Percentiles rank a stretch among this genome's conserved stretches.
phyloP scores from a whole-genome alignment of 2,888 invertebrate species.

The Neoscelio sp. region DNA sequence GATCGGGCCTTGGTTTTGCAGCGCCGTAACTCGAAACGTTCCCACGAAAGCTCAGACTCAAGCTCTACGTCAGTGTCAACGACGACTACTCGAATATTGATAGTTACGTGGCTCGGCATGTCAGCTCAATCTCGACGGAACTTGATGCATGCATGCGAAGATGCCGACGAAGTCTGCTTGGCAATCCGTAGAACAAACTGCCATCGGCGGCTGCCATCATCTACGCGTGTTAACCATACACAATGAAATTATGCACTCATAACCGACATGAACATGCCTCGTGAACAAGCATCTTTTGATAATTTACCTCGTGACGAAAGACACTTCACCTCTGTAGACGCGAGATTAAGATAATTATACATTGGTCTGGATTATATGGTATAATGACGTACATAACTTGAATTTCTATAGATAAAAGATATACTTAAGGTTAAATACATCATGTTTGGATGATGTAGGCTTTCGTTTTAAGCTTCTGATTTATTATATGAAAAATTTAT shows the following conservation, averaged over 20 bases:
- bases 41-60: conserved; percentile 28
- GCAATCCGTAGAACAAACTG: conserved; percentile 56
- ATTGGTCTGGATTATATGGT: conserved; percentile 2
- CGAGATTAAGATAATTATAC: conserved; percentile 10
- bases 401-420: no score
- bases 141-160: conserved; percentile 55
- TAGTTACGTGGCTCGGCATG: conserved; percentile 54
- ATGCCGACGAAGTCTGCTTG: conserved; percentile 33
- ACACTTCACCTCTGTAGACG: conserved; percentile 19
- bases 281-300: conserved; percentile 34
- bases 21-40: conserved; percentile 32
- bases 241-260: conserved; percentile 39
- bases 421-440: no score
- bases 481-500: no score
- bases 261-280: conserved; percentile 10
- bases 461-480: no score
- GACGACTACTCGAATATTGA: conserved; percentile 65
- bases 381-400: neutral
- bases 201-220: conserved; percentile 46
- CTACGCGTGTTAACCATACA: conserved; percentile 68
- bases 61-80: conserved; percentile 58
- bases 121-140: conserved; percentile 58
- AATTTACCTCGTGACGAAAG: conserved; percentile 41
- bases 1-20: conserved; percentile 41
- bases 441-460: no score